Evolutionary conservation across 2,797 vertebrate genomes (phyloP).

Genomic region (Lithobates sylvaticus): DNA sequence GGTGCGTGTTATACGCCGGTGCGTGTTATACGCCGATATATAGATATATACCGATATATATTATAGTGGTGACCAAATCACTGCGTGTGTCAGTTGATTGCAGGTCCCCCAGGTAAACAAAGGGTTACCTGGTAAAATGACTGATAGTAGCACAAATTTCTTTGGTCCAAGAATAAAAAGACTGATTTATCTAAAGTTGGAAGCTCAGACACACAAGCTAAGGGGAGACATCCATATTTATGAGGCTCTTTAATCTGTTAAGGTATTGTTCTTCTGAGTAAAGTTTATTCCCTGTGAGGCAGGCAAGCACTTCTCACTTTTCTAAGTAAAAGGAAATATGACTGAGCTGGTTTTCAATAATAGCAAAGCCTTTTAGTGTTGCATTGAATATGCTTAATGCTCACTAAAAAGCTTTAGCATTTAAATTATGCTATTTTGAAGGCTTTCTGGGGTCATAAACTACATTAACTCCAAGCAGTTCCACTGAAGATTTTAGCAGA

Average conservation of each 20-base stretch:
- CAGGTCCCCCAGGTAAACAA: conserved; percentile 28
- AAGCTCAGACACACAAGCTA: conserved; percentile 45
- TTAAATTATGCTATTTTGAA: conserved; percentile 60
- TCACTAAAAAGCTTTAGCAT: conserved; percentile 60
- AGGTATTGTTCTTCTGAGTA: conserved; percentile 59
- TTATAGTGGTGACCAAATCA: background rate
- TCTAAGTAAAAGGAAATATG: conserved; percentile 43
- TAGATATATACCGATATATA: too few relatives aligned
- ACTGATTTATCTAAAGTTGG: conserved; percentile 45
- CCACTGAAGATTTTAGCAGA: conserved; percentile 41
- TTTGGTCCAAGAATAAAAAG: conserved; percentile 47
- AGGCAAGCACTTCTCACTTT: conserved; percentile 10
- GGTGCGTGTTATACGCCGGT: too few relatives aligned
- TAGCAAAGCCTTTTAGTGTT: conserved; percentile 45
- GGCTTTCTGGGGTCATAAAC: conserved; percentile 61
- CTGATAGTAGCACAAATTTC: conserved; percentile 24
- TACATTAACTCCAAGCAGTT: conserved; percentile 56
- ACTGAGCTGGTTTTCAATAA: conserved; percentile 13
- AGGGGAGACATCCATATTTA: conserved; percentile 57
- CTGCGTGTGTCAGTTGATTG: conserved; percentile 6
- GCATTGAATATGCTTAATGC: conserved; percentile 61
- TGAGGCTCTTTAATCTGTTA: conserved; percentile 62
- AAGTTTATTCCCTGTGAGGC: conserved; percentile 40
- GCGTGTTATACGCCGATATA: too few relatives aligned
- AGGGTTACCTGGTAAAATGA: conserved; percentile 43